Conservation (phyloP, 2,113 vertebrate species). For the Notarius lentiginosus region DNA sequence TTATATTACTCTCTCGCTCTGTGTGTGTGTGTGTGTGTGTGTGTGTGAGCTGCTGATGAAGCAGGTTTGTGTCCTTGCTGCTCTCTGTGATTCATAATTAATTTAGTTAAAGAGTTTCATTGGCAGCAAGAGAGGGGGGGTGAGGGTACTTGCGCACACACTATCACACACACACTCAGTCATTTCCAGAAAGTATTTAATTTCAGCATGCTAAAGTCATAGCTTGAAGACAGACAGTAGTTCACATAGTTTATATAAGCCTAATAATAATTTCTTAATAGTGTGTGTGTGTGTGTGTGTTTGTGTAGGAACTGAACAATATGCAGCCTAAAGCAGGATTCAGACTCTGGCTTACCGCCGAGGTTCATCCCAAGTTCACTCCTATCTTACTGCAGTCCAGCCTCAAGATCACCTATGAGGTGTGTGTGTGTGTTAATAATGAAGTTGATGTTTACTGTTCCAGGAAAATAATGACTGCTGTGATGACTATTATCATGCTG, state of each 20-base stretch:
- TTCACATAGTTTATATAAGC: neutral
- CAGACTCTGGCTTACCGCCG: slow-evolving; percentile 95
- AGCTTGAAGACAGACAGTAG: neutral
- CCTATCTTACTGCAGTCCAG: slow-evolving; percentile 92
- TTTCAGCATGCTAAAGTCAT: neutral
- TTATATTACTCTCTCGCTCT: neutral
- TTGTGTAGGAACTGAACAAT: slow-evolving; percentile 84
- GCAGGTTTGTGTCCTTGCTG: slow-evolving; percentile 36
- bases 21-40: slow-evolving; percentile 7
- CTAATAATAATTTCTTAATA: neutral
- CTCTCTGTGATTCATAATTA: slow-evolving; percentile 17
- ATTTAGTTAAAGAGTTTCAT: slow-evolving; percentile 31
- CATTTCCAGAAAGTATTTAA: neutral
- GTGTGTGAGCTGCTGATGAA: neutral
- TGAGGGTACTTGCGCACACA: neutral
- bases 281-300: slow-evolving; percentile 35
- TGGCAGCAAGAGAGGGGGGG: slow-evolving; percentile 15
- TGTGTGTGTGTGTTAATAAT: slow-evolving; percentile 53
- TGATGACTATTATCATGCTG: neutral
- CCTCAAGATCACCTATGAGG: slow-evolving; percentile 97
- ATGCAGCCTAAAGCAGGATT: slow-evolving; percentile 87
- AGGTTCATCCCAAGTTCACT: slow-evolving; percentile 90
- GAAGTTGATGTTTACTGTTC: neutral
- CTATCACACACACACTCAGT: neutral
- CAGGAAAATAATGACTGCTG: neutral